phyloP scores from a whole-genome alignment of 2,113 vertebrate genomes.

The Ailurus styani region DNA sequence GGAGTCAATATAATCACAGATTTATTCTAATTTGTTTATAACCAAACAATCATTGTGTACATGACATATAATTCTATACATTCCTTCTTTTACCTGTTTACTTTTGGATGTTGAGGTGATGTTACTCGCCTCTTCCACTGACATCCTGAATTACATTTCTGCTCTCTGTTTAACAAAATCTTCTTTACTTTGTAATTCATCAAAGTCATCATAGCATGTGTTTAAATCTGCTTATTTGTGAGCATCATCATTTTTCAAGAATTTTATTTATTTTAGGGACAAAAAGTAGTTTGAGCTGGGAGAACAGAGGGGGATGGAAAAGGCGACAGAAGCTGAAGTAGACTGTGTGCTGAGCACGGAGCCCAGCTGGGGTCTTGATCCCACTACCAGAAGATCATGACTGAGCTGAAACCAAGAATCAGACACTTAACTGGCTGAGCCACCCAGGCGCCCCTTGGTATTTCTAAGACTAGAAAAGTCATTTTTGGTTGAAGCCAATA shows the following conservation, averaged over 20 bases:
- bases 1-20: background rate
- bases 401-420: background rate
- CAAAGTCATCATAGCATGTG: background rate
- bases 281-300: background rate
- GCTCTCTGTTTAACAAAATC: background rate
- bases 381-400: background rate
- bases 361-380: fast-evolving
- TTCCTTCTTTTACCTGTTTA: background rate
- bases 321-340: background rate
- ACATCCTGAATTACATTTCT: background rate
- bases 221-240: background rate
- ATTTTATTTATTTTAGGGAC: background rate
- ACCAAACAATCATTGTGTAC: background rate
- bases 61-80: background rate
- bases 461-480: background rate
- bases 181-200: background rate
- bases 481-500: background rate
- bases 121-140: background rate
- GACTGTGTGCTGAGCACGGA: background rate
- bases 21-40: background rate
- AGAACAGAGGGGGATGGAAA: background rate
- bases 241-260: background rate
- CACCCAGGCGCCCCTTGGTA: too few species aligned
- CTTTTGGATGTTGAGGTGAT: background rate
- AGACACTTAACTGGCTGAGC: background rate